phyloP scores from a whole-genome alignment of 2,888 invertebrate genomes.

The Zelleria hepariella region DNA sequence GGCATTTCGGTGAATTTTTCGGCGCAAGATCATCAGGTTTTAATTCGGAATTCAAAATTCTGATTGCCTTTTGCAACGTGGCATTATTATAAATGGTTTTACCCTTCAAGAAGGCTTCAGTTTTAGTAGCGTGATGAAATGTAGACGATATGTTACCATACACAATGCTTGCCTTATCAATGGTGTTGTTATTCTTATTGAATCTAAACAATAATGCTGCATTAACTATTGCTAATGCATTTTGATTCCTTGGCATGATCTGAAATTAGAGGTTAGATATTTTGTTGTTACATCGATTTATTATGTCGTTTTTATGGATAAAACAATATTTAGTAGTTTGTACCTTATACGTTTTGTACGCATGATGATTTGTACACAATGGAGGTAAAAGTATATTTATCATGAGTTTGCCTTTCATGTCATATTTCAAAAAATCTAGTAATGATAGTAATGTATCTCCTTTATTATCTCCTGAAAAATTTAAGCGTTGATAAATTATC shows the following conservation, averaged over 20 bases:
- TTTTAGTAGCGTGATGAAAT: slow-evolving; percentile 71
- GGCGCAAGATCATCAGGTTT: slow-evolving; percentile 74
- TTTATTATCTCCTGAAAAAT: slow-evolving; percentile 13
- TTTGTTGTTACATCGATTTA: too few species aligned
- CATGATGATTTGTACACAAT: slow-evolving; percentile 44
- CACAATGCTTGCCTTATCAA: slow-evolving; percentile 67
- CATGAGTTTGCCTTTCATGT: slow-evolving; percentile 77
- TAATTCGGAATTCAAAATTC: slow-evolving; percentile 71
- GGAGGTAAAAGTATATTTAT: slow-evolving; percentile 69
- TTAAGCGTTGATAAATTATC: too few species aligned
- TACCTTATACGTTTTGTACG: slow-evolving; percentile 76
- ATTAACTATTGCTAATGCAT: slow-evolving; percentile 83
- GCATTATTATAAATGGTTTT: slow-evolving; percentile 48
- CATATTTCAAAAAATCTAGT: slow-evolving; percentile 66
- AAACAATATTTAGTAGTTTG: slow-evolving; percentile 7
- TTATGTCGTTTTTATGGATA: too few species aligned
- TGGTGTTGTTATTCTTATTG: slow-evolving; percentile 34
- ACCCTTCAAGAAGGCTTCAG: slow-evolving; percentile 66
- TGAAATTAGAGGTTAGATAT: slow-evolving; percentile 41
- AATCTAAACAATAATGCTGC: slow-evolving; percentile 78
- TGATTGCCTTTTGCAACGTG: slow-evolving; percentile 62
- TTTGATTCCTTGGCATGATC: slow-evolving; percentile 83
- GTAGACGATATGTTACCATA: slow-evolving; percentile 76
- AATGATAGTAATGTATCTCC: slow-evolving; percentile 33
- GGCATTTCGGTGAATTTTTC: slow-evolving; percentile 76